Evolutionary conservation across 2,113 vertebrate genomes (phyloP).

Genomic region (Brachyhypopomus occidentalis): DNA sequence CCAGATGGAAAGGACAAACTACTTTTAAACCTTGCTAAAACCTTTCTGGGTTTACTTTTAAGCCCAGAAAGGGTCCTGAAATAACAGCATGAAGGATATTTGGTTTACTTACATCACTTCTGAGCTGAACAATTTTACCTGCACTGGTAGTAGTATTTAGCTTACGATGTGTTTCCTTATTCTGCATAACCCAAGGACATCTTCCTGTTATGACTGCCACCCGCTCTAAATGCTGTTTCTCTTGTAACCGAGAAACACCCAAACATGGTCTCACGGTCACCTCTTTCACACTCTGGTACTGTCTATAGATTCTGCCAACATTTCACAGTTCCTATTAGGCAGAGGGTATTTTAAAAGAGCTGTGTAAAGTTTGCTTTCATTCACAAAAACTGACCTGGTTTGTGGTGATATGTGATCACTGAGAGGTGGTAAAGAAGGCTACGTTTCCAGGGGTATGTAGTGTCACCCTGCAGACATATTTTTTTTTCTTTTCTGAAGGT

Average conservation of each 20-base stretch:
- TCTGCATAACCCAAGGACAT: not conserved
- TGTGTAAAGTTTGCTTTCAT: not conserved
- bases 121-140: conserved; percentile 26
- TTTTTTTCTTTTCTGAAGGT: not conserved
- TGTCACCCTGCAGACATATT: not conserved
- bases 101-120: not conserved
- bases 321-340: not conserved
- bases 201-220: not conserved
- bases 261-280: conserved; percentile 12
- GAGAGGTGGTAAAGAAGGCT: not conserved
- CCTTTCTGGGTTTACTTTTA: too few species aligned
- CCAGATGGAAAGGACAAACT: not conserved
- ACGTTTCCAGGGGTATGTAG: not conserved
- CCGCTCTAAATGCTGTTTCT: not conserved
- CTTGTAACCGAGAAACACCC: conserved; percentile 18
- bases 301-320: not conserved
- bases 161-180: conserved; percentile 2
- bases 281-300: not conserved
- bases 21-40: too few species aligned
- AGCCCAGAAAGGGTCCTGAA: not conserved
- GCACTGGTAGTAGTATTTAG: not conserved
- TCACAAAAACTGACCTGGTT: not conserved
- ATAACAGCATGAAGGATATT: not conserved
- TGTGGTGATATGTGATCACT: not conserved
- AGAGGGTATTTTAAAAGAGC: not conserved